Percentiles rank a stretch among this genome's conserved stretches.
These are phyloP conservation scores for Tryphoninae sp. DNA, from an alignment of 2,888 invertebrate genomes.

Conservation along the genomic window DNA sequence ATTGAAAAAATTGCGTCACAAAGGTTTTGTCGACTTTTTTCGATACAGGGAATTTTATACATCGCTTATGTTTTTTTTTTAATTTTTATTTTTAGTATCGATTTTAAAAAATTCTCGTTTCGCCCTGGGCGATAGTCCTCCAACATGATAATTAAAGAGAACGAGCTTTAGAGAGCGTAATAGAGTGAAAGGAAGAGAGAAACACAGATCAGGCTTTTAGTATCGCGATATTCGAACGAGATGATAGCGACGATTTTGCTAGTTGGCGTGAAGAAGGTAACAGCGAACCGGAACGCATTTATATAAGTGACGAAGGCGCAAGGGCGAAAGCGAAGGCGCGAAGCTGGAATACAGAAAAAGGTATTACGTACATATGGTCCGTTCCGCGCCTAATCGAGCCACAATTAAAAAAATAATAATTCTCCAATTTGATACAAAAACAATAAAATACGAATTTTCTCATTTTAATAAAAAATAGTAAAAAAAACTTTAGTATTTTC, in stretches of 20 bases:
- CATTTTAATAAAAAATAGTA: too few relatives aligned
- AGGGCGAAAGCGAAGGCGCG: neutral
- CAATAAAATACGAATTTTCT: too few relatives aligned
- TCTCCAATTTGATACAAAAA: too few relatives aligned
- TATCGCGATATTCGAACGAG: constrained; percentile 8
- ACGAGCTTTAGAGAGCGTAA: neutral
- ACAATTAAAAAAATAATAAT: neutral
- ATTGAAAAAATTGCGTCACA: neutral
- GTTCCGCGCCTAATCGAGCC: neutral
- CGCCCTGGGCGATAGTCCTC: neutral
- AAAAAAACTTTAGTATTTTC: too few relatives aligned
- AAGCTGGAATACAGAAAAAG: constrained; percentile 1
- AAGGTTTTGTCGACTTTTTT: neutral
- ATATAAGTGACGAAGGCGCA: neutral
- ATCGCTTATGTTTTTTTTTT: neutral
- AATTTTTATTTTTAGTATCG: neutral
- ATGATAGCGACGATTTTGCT: neutral
- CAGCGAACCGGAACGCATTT: constrained; percentile 12
- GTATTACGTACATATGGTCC: neutral
- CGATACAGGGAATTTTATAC: neutral
- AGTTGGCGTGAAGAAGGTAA: constrained; percentile 16
- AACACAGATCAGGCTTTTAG: constrained; percentile 13
- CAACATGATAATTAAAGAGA: neutral
- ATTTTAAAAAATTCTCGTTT: neutral
- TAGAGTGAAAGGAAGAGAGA: constrained; percentile 8